phyloP scores from a whole-genome alignment of 2,888 invertebrate genomes.

The Rhagonycha lutea region DNA sequence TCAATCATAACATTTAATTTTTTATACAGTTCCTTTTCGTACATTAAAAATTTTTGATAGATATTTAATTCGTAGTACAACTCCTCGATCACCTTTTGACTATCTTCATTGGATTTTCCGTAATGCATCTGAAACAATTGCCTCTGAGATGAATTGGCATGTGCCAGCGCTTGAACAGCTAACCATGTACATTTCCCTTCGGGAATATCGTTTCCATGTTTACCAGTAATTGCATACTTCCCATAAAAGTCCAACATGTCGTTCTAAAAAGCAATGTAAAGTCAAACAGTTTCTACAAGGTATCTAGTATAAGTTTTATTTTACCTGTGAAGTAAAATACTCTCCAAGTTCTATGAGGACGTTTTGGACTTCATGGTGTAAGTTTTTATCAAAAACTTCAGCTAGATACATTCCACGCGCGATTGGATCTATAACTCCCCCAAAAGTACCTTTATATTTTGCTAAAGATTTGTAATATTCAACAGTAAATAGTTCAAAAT shows the following conservation, averaged over 20 bases:
- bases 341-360: not conserved
- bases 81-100: constrained; percentile 70
- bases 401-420: constrained; percentile 65
- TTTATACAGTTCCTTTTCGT: not conserved
- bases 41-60: not conserved
- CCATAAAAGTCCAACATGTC: constrained; percentile 93
- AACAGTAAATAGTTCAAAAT: not conserved
- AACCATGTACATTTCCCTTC: constrained; percentile 98
- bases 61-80: constrained; percentile 60
- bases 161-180: constrained; percentile 83
- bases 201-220: constrained; percentile 87
- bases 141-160: constrained; percentile 71
- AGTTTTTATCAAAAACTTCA: constrained; percentile 54
- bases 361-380: not conserved
- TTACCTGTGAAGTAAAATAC: not conserved
- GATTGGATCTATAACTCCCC: constrained; percentile 71
- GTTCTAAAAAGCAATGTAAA: constrained; percentile 59
- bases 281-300: not conserved
- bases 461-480: not conserved
- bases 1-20: not conserved
- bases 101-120: constrained; percentile 68
- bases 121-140: constrained; percentile 78
- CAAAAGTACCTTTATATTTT: not conserved
- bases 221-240: constrained; percentile 82
- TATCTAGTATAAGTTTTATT: not conserved